Conservation (phyloP, 1,140 invertebrate genomes). For the Calliphora vicina region DNA sequence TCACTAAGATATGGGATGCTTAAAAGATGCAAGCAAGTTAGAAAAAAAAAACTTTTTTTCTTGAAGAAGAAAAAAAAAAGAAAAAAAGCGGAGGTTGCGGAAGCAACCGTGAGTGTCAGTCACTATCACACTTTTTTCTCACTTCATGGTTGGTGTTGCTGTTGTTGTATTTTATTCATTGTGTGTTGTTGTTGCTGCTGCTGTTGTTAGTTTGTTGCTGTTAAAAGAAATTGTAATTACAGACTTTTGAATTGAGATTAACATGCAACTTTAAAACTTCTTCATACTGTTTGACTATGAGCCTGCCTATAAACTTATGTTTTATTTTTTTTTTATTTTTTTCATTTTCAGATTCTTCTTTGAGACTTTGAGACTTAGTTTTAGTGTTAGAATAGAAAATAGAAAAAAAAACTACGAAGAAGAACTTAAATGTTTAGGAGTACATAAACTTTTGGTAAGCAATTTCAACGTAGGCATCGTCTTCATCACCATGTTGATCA, state of each 20-base stretch:
- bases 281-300: conserved; percentile 13
- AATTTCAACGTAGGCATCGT: conserved; percentile 15
- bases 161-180: background rate
- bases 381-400: background rate
- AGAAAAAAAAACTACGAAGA: no score
- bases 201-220: conserved; percentile 45
- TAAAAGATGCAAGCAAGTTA: conserved; percentile 4
- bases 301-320: conserved; percentile 2
- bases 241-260: conserved; percentile 62
- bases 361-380: background rate
- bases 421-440: conserved; percentile 2
- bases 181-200: conserved; percentile 11
- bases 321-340: background rate
- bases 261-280: conserved; percentile 51
- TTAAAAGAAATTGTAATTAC: conserved; percentile 57
- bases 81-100: conserved; percentile 26
- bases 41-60: background rate
- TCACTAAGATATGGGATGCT: conserved; percentile 26
- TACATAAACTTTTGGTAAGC: conserved; percentile 8
- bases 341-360: background rate
- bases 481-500: background rate
- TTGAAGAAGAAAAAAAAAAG: background rate
- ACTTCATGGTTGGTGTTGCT: conserved; percentile 5
- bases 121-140: conserved; percentile 36
- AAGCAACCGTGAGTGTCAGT: conserved; percentile 36